phyloP scores from a whole-genome alignment of 2,888 invertebrate genomes.

The Andrena marginata region DNA sequence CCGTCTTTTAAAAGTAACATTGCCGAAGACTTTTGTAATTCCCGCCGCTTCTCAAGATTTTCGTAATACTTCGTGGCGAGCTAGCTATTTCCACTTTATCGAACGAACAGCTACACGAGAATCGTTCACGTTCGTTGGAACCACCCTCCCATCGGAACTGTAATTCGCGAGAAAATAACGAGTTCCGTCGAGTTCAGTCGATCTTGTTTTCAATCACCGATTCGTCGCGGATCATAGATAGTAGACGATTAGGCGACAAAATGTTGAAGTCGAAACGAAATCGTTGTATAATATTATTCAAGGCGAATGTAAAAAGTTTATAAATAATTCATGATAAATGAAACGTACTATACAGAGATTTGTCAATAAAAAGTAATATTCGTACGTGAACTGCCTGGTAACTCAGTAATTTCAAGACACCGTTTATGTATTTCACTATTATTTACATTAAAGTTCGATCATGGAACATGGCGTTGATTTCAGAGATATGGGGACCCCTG shows the following conservation, averaged over 20 bases:
- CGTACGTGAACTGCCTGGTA: conserved; percentile 40
- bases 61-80: background rate
- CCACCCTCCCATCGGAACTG: conserved; percentile 22
- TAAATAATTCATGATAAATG: conserved; percentile 55
- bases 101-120: background rate
- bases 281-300: conserved; percentile 52
- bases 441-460: conserved; percentile 47
- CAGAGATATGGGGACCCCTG: background rate
- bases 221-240: conserved; percentile 25
- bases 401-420: conserved; percentile 41
- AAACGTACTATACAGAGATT: conserved; percentile 59
- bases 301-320: conserved; percentile 60
- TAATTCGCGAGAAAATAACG: background rate
- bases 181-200: background rate
- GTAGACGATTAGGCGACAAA: conserved; percentile 30
- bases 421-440: conserved; percentile 38
- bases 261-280: conserved; percentile 33
- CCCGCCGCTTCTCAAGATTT: conserved; percentile 15
- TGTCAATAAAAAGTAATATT: conserved; percentile 60
- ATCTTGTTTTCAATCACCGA: conserved; percentile 42
- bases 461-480: conserved; percentile 12
- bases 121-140: conserved; percentile 11
- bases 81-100: conserved; percentile 12
- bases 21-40: conserved; percentile 14
- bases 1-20: conserved; percentile 23